A percentile compares a stretch with the other conserved stretches of the same genome.
Conservation (phyloP, 1,140 invertebrate species). For the Brachionus plicatilis region DNA sequence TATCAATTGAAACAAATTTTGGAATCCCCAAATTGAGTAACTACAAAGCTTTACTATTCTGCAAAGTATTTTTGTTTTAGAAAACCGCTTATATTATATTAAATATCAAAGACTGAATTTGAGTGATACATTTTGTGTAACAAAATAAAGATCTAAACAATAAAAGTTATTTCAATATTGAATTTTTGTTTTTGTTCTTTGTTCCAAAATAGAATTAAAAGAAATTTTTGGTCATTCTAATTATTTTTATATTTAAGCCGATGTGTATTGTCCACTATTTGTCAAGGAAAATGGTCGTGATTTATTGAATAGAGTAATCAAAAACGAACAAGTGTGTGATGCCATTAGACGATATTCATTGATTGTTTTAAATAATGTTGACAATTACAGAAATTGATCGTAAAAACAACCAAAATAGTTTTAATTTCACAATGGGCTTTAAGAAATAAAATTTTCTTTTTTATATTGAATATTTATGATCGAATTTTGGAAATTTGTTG, state of each 20-base stretch:
- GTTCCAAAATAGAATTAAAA: not conserved
- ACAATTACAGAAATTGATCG: not conserved
- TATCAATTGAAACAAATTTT: no score
- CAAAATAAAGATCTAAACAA: no score
- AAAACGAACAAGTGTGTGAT: not conserved
- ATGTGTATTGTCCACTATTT: slow-evolving; percentile 82
- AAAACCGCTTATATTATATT: no score
- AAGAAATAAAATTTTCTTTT: not conserved
- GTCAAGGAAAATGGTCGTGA: slow-evolving; percentile 75
- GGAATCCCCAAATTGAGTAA: no score
- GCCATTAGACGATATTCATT: not conserved
- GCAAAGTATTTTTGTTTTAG: no score
- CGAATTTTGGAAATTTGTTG: not conserved
- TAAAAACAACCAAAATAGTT: not conserved
- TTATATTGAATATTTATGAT: not conserved
- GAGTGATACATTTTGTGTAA: no score
- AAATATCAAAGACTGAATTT: no score
- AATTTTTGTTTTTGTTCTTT: no score
- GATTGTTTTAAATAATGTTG: slow-evolving; percentile 8
- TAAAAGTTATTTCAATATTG: no score
- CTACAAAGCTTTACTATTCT: no score
- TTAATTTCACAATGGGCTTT: not conserved
- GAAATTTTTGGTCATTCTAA: not conserved
- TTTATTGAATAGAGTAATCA: slow-evolving; percentile 57
- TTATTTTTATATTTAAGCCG: slow-evolving; percentile 59